Evolutionary conservation across 2,797 vertebrate species (phyloP).

Genomic region (Sebastes miniatus): DNA sequence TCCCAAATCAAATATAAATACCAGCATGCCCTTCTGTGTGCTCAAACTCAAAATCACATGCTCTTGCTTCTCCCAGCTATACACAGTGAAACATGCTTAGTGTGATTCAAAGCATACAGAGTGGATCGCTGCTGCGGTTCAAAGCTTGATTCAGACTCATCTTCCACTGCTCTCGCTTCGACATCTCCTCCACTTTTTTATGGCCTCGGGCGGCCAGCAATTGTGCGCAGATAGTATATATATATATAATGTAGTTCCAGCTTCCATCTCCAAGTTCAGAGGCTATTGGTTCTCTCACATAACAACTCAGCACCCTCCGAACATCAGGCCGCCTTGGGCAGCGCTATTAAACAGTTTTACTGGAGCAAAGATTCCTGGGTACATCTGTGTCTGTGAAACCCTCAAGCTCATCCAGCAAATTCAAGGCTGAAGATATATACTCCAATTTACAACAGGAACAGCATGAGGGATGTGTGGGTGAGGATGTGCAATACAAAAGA

Average conservation of each 20-base stretch:
- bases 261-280: conserved; percentile 64
- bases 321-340: conserved; percentile 51
- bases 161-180: conserved; percentile 51
- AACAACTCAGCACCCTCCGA: conserved; percentile 53
- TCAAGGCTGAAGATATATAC: conserved; percentile 27
- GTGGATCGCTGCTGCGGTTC: conserved; percentile 44
- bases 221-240: conserved; percentile 51
- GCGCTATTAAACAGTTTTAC: conserved; percentile 62
- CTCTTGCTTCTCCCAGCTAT: neutral
- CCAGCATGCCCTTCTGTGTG: conserved; percentile 30
- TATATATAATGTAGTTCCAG: conserved; percentile 60
- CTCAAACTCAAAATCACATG: conserved; percentile 29
- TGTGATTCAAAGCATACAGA: conserved; percentile 44
- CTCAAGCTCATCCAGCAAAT: conserved; percentile 49
- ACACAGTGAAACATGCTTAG: conserved; percentile 32
- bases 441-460: conserved; percentile 36
- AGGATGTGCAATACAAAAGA: conserved; percentile 28
- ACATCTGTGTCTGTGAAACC: conserved; percentile 61
- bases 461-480: conserved; percentile 44
- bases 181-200: conserved; percentile 65
- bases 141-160: conserved; percentile 61
- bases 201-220: conserved; percentile 67
- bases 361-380: conserved; percentile 59
- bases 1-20: conserved; percentile 47
- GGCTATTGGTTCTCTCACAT: conserved; percentile 57